phyloP scores from a whole-genome alignment of 2,888 invertebrate species.

The Pristionchus mayeri region DNA sequence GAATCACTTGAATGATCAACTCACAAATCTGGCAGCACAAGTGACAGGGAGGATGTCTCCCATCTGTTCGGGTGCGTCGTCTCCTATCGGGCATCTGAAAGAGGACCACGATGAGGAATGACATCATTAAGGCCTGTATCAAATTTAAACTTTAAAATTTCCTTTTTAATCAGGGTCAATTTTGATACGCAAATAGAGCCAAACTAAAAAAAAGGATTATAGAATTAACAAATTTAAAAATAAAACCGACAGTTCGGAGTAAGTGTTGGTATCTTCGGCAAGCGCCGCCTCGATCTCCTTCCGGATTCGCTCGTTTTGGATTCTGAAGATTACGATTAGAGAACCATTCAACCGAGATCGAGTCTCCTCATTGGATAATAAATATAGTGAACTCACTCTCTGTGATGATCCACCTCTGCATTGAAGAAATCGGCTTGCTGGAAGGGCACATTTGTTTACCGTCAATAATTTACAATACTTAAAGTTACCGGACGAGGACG shows the following conservation, averaged over 20 bases:
- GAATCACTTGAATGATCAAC: neutral
- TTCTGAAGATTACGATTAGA: constrained; percentile 36
- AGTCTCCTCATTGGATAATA: too few relatives aligned
- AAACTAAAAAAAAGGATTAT: neutral
- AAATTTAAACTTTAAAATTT: too few relatives aligned
- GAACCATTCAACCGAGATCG: neutral
- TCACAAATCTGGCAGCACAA: constrained; percentile 56
- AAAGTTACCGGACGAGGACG: too few relatives aligned
- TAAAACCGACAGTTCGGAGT: constrained; percentile 52
- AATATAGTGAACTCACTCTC: constrained; percentile 52
- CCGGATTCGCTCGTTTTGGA: constrained; percentile 47
- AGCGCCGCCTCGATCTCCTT: constrained; percentile 44
- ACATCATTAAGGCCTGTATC: too few relatives aligned
- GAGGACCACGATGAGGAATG: neutral
- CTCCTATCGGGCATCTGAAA: constrained; percentile 37
- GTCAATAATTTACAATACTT: neutral
- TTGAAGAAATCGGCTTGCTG: constrained; percentile 55
- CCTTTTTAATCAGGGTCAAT: too few relatives aligned
- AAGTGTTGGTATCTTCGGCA: constrained; percentile 23
- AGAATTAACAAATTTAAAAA: neutral
- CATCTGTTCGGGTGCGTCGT: constrained; percentile 42
- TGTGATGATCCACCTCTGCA: constrained; percentile 55
- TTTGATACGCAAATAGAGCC: neutral
- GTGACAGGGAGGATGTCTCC: constrained; percentile 56
- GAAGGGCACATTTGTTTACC: neutral